Evolutionary conservation across 2,888 invertebrate species (phyloP), one percentile per base, ranked within the genome.

Genomic region (Osedax frankpressi): DNA sequence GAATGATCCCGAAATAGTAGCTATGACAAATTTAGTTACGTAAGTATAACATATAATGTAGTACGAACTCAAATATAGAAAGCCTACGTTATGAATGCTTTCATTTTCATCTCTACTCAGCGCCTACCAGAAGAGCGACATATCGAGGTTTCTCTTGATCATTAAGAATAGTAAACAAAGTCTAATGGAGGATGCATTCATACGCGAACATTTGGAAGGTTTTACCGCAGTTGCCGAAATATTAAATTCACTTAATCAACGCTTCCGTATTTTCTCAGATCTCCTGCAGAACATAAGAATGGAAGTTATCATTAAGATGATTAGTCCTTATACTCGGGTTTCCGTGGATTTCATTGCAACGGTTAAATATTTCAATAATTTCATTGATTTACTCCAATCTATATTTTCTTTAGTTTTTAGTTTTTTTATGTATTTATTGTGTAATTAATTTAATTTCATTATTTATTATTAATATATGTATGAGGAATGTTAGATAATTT

Each of bases 121-220:
- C 79, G 92, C 94, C 24, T 97, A 96, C 86, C 96, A 97, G 85
- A 95, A 95, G 85, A 94, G 97, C 85, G 96, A 97, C 84, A 97
- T 97, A 76, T 93, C 92, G 83, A 94, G 94, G 80, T 99, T 98
- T 86, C 97, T 98, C 86, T 89, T 91, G 77, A 98, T 99, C 80
- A 87, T 99, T 75, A 92, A 93, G 81, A 91, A 91, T 81, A 95
- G 97, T 86, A 88, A 91, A 83, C 89, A 92, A 83, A 95, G 94
- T 82, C 96, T 98, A 76, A 98, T 98, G 97, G 94, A 95, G 81
- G 98, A 98, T 87, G 95, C 94, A 0, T 98, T 98, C 86, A 98
- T 98, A 81, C 87, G 94, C 78, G 98, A 99, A 84, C 97, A 98
- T 83, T 97, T 99, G 82, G 97, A 97, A 88, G 89, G 89, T 88